Evolutionary conservation across 2,888 invertebrate species (phyloP), one percentile per base, ranked within the genome.

Genomic region (Glyphotaelius pellucidus): DNA sequence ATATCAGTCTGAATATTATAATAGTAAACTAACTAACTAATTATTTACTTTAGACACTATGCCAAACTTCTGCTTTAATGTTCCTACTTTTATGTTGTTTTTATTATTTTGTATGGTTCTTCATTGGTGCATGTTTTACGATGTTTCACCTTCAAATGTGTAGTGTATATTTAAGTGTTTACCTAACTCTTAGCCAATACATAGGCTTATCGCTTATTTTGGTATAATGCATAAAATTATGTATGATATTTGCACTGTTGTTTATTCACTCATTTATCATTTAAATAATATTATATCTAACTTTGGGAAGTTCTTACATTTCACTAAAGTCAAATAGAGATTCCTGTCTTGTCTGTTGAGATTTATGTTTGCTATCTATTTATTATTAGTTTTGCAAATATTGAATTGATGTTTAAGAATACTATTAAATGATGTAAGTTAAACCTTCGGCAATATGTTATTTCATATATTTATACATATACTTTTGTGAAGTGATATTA

Each of bases 11-110:
- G 83, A 83, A 25, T 35, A 83, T 83, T 35, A 38, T 32, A 83
- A 81, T 81, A 83, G 35, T 35, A 35, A 32, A n/a, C 67, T 67
- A 81, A 81, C 38, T n/a, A 32, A n/a, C 67, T 67, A 81, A 81
- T 84, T n/a, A 84, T 84, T 88, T 88, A 19, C 30, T 79, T 79
- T 79, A 79, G 31, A 89, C 35, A 79, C 80, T 89, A 79, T 32
- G 35, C 88, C 88, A 79, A 89, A 89, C 88, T 79, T 89, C n/a
- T 89, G 32, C 38, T 88, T 89, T 35, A n/a, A 89, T 25, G 88
- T 89, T 89, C 88, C 88, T 89, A 89, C 88, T 80, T 79, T 87
- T 31, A 79, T 89, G 67, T 67, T 67, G 9, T 67, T 67, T 67
- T 67, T 25, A 25, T 67, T 67, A 67, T 67, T 67, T 67, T 9